Evolutionary conservation across 2,113 vertebrate species (phyloP).

Genomic region (Bubalus kerabau): DNA sequence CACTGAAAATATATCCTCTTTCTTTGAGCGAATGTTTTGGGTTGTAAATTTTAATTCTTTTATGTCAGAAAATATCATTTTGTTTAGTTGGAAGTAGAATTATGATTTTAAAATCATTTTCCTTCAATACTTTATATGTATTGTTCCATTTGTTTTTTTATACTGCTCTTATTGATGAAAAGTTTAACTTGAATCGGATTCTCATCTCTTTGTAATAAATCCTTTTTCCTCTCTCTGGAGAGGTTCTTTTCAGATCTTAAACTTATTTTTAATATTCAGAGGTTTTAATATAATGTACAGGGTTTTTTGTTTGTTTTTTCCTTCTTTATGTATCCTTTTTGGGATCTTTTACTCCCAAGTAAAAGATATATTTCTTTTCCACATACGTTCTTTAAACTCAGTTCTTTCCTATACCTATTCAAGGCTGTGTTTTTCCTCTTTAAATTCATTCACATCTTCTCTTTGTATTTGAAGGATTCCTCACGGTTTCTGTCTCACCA

Average conservation of each 20-base stretch:
- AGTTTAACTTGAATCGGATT: constrained; percentile 7
- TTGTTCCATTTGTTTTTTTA: not conserved
- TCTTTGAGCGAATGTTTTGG: not conserved
- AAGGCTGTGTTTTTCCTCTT: not conserved
- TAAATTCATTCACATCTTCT: not conserved
- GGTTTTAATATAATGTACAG: not conserved
- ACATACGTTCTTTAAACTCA: not conserved
- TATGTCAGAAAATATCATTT: not conserved
- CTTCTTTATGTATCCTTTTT: not conserved
- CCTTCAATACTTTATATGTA: not conserved
- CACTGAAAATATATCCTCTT: not conserved
- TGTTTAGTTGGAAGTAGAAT: constrained; percentile 7
- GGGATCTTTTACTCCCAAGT: not conserved
- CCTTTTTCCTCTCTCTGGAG: not conserved
- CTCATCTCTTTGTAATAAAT: not conserved
- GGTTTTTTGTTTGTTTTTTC: not conserved
- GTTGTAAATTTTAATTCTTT: not conserved
- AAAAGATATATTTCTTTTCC: not conserved
- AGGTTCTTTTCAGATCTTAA: constrained; percentile 10
- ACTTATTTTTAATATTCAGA: not conserved
- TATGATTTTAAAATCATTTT: constrained; percentile 33
- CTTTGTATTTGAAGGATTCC: not conserved
- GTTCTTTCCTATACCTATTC: not conserved
- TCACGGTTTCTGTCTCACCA: not conserved
- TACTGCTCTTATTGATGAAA: not conserved